phyloP scores from a whole-genome alignment of 2,797 vertebrate species.

The Jordanella pulchra region DNA sequence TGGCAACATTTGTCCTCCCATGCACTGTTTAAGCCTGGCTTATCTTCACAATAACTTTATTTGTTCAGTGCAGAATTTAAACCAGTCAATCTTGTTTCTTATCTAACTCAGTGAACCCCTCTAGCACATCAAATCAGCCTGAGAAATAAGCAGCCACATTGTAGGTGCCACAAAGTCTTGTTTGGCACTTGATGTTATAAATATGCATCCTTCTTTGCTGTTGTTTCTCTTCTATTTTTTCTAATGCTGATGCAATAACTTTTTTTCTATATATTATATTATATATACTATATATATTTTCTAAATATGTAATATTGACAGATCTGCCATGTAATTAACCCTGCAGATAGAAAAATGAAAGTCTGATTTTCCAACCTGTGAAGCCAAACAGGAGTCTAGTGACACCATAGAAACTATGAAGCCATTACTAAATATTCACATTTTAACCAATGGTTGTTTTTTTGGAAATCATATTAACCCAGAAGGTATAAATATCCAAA shows the following conservation, averaged over 20 bases:
- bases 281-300: no score
- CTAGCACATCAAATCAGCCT: not conserved
- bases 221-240: not conserved
- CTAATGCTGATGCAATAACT: not conserved
- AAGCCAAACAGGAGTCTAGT: not conserved
- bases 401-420: not conserved
- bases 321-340: not conserved
- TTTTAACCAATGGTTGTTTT: not conserved
- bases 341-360: not conserved
- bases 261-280: no score
- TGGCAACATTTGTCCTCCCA: not conserved
- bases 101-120: not conserved
- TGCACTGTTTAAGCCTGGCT: not conserved
- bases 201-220: not conserved
- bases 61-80: not conserved
- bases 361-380: not conserved
- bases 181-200: not conserved
- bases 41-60: not conserved
- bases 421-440: not conserved
- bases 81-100: not conserved
- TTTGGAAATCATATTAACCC: not conserved
- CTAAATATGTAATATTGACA: no score
- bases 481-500: not conserved
- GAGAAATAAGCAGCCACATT: not conserved
- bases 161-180: not conserved